Base-by-base conservation (phyloP, 1,140 invertebrate genomes). In the Drosophila varians region DNA sequence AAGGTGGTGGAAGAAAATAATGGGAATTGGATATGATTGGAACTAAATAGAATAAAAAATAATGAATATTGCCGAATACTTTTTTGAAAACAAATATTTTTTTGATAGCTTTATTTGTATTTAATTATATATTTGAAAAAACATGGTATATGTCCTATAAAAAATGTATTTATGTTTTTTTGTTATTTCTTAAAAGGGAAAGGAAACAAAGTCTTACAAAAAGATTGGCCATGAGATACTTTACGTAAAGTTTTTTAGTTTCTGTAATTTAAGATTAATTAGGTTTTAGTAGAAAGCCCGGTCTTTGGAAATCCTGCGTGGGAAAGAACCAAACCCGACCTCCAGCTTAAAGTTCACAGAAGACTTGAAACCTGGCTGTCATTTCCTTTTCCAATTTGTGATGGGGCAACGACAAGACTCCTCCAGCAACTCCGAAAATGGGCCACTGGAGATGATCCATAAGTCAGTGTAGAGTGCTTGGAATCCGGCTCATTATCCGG, bases 401-500 rank as follows among this genome's bases (percentile, higher is more conserved):
- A 5, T 25, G 58, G 58, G 6, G 14, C 11, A 14, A 60, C 16
- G 36, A 12, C 36, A 8, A 42, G 16, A 42, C 16, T 18, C 5
- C 11, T 18, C 16, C 9, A n/a, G 2, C 7, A 42, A 31, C 23
- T 42, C 38, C 25, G 46, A 11, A 38, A 66, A 66, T 45, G 61
- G 64, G 64, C 60, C 64, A 53, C 64, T 66, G 64, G 38, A 66
- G 64, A 66, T 66, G 64, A 28, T 45, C 36, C 62, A 66, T 66
- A 66, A 66, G 64, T 66, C 64, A 66, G 64, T 25, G 64, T 18
- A 36, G 54, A 71, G 68, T 60, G 66, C 46, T 60, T 12, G 68
- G 45, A 34, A 60, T 51, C 58, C 68, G 68, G 68, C 70, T 64
- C 71, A 49, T 61, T 64, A 74, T 74, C 70, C 16, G 43, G 8